Evolutionary conservation across 2,888 invertebrate species (phyloP).

Genomic region (Pteria penguin): DNA sequence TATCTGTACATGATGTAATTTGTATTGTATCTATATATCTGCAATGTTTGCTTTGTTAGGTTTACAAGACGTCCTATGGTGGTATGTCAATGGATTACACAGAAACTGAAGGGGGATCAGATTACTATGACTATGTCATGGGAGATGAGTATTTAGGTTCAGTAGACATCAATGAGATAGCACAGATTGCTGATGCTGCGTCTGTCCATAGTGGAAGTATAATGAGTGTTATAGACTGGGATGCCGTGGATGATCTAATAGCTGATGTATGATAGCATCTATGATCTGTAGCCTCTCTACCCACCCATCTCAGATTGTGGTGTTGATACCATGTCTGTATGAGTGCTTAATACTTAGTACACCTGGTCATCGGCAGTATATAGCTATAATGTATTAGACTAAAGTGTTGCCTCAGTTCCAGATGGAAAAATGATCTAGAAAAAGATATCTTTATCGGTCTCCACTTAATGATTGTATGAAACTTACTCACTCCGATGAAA

Average conservation of each 20-base stretch:
- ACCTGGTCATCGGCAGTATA: no score
- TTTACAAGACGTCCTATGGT: neutral
- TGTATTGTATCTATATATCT: no score
- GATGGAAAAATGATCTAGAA: no score
- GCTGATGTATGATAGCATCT: slow-evolving; percentile 58
- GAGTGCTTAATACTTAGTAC: no score
- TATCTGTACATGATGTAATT: no score
- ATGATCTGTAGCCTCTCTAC: neutral
- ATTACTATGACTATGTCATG: slow-evolving; percentile 73
- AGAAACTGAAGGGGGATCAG: slow-evolving; percentile 66
- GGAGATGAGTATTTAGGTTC: slow-evolving; percentile 65
- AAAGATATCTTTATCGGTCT: no score
- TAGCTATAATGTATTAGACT: no score
- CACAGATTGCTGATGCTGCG: slow-evolving; percentile 66
- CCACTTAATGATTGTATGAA: no score
- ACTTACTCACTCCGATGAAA: no score
- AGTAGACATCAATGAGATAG: slow-evolving; percentile 73
- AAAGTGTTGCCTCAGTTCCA: no score
- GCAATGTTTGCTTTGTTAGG: neutral
- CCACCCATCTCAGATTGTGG: no score
- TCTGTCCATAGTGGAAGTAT: slow-evolving; percentile 74
- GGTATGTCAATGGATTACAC: slow-evolving; percentile 46
- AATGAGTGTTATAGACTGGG: slow-evolving; percentile 78
- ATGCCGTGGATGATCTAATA: slow-evolving; percentile 74
- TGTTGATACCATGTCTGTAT: no score